Percentiles rank a stretch among this genome's conserved stretches.
Conservation (phyloP, 2,888 invertebrate genomes). For the Barypeithes pellucidus region DNA sequence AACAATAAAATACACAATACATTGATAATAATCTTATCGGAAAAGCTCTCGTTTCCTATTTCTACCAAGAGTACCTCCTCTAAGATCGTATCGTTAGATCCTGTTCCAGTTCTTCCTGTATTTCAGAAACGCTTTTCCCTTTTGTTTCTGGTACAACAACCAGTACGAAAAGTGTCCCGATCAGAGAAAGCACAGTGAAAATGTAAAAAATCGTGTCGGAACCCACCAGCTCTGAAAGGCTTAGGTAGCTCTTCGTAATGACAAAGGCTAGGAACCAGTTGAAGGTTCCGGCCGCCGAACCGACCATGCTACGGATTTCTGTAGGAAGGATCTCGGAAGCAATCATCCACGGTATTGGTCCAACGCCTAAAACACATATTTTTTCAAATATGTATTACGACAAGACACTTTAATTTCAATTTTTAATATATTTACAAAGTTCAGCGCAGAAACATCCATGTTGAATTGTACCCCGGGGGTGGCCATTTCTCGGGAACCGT, state of each 20-base stretch:
- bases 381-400: too few species aligned
- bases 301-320: conserved; percentile 84
- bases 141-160: conserved; percentile 66
- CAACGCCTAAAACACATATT: conserved; percentile 76
- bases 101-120: conserved; percentile 60
- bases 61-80: too few species aligned
- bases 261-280: conserved; percentile 89
- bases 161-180: conserved; percentile 77
- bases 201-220: conserved; percentile 82
- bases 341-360: conserved; percentile 93
- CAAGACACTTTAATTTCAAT: too few species aligned
- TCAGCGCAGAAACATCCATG: too few species aligned
- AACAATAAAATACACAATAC: too few species aligned
- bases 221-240: conserved; percentile 75
- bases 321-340: conserved; percentile 87
- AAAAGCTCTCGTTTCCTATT: too few species aligned
- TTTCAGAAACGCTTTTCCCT: conserved; percentile 64
- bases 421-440: too few species aligned
- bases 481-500: too few species aligned
- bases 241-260: conserved; percentile 82
- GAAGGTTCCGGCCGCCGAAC: conserved; percentile 84
- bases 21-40: too few species aligned
- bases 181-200: conserved; percentile 78
- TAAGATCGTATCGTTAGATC: too few species aligned
- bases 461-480: too few species aligned